Evolutionary conservation across 2,888 invertebrate species (phyloP).

Genomic region (Ormyrus nitidulus): DNA sequence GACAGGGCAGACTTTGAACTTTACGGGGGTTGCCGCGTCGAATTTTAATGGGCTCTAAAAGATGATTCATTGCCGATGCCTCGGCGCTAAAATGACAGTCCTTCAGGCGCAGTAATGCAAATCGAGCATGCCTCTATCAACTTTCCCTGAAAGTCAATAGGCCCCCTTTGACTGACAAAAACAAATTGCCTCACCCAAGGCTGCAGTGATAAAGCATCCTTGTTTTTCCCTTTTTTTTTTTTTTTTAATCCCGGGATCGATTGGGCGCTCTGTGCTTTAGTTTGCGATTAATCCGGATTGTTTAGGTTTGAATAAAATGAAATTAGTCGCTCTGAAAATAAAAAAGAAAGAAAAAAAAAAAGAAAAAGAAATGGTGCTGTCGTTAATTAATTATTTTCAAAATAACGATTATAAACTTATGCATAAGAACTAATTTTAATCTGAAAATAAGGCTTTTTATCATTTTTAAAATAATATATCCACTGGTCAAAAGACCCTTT

Average conservation of each 20-base stretch:
- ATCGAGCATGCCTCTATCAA: constrained; percentile 39
- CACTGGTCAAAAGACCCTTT: too few relatives aligned
- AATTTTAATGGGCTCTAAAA: constrained; percentile 57
- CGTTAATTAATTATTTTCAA: neutral
- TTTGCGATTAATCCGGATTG: too few relatives aligned
- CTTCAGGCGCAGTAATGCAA: constrained; percentile 54
- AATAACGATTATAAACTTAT: too few relatives aligned
- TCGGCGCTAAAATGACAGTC: constrained; percentile 48
- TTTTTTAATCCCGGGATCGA: neutral
- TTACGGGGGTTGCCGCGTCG: constrained; percentile 48
- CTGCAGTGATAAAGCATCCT: neutral
- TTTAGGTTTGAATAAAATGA: too few relatives aligned
- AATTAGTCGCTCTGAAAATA: too few relatives aligned
- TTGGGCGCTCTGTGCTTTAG: neutral
- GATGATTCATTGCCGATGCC: constrained; percentile 55
- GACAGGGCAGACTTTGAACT: constrained; percentile 55
- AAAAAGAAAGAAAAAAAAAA: too few relatives aligned
- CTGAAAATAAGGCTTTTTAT: too few relatives aligned
- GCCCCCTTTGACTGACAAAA: constrained; percentile 26
- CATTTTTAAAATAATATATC: too few relatives aligned
- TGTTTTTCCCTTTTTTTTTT: neutral
- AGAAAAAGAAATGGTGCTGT: neutral
- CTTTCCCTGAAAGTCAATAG: constrained; percentile 39
- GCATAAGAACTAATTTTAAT: too few relatives aligned
- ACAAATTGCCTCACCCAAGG: constrained; percentile 27